Percentiles rank a stretch among this genome's conserved stretches.
These are phyloP conservation scores for Empis livida DNA, from an alignment of 2,888 invertebrate species.

Conservation along the genomic window DNA sequence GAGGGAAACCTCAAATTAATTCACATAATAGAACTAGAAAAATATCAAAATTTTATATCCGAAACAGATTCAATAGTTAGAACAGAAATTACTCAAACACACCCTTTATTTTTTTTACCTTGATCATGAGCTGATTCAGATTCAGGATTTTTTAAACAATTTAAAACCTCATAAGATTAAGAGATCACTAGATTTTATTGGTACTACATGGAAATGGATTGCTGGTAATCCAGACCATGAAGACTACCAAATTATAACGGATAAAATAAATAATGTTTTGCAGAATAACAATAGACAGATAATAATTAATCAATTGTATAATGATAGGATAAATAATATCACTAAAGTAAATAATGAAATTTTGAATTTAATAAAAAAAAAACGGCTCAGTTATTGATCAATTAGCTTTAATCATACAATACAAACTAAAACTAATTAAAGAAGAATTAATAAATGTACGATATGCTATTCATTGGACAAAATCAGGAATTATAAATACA, in stretches of 20 bases:
- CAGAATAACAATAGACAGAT: conserved; percentile 2
- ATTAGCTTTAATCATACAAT: conserved; percentile 1
- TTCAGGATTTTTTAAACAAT: not conserved
- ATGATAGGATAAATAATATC: conserved; percentile 6
- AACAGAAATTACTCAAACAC: conserved; percentile 1
- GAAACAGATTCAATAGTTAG: conserved; percentile 3
- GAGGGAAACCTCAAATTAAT: conserved; percentile 7
- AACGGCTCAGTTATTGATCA: not conserved
- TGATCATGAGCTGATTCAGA: conserved; percentile 1
- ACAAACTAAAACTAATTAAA: conserved; percentile 7
- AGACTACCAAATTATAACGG: conserved; percentile 6
- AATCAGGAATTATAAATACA: conserved; percentile 8
- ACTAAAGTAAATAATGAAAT: conserved; percentile 3
- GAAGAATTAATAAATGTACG: conserved; percentile 9
- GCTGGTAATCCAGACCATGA: conserved; percentile 9
- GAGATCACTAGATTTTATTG: conserved; percentile 9
- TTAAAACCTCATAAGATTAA: conserved; percentile 3
- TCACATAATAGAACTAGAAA: conserved; percentile 6
- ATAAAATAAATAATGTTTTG: conserved; percentile 4
- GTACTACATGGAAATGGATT: conserved; percentile 7
- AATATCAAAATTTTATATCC: conserved; percentile 5
- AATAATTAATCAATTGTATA: conserved; percentile 4
- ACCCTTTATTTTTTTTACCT: conserved; percentile 6
- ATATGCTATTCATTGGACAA: conserved; percentile 11
- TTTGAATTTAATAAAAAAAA: not conserved